Conservation (phyloP, 64 coral and sea anemone species). For the Trachythela sp. region DNA sequence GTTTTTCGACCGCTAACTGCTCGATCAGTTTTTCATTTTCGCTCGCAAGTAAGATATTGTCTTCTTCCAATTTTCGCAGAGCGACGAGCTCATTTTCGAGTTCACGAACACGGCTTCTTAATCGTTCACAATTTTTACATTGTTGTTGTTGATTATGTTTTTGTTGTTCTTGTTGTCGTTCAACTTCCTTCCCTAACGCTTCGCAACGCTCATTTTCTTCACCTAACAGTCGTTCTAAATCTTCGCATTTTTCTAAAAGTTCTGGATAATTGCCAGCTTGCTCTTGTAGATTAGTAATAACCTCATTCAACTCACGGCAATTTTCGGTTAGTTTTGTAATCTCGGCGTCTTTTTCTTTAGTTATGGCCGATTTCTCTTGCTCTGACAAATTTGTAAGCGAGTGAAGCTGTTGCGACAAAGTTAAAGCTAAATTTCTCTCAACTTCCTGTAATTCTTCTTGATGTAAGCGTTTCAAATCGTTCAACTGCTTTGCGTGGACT, state of each 20-base stretch:
- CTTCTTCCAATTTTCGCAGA: neutral
- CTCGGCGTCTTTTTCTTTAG: neutral
- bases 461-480: neutral
- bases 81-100: neutral
- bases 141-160: too few relatives aligned
- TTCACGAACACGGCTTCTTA: neutral
- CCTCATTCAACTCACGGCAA: neutral
- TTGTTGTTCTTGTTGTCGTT: neutral
- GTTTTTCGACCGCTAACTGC: neutral
- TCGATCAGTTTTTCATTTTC: slow-evolving; percentile 11
- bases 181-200: neutral
- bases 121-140: neutral
- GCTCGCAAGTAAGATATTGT: neutral
- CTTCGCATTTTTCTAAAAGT: neutral
- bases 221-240: neutral
- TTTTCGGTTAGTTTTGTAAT: neutral
- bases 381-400: neutral
- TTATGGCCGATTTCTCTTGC: neutral
- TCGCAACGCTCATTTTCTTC: neutral
- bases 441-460: neutral
- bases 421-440: neutral
- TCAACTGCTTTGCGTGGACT: neutral
- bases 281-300: neutral
- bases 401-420: neutral
- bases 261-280: neutral